Evolutionary conservation across 1,140 invertebrate genomes (phyloP).

Genomic region (Portunus trituberculatus): DNA sequence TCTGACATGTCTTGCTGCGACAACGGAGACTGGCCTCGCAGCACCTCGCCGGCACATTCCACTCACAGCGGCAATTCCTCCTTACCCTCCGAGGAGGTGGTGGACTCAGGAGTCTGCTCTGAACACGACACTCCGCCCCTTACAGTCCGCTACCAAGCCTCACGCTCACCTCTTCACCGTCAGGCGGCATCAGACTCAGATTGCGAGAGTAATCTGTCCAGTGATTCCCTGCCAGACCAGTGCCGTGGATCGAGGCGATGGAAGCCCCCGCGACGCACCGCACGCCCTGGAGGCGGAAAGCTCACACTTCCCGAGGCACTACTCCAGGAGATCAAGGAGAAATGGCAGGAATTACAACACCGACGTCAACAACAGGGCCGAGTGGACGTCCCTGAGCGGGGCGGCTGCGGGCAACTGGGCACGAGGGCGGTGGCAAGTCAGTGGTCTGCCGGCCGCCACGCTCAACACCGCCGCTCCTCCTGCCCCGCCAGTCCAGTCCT

Average conservation of each 20-base stretch:
- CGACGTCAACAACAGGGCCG: constrained; percentile 55
- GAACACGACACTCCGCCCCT: constrained; percentile 77
- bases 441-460: constrained; percentile 65
- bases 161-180: constrained; percentile 47
- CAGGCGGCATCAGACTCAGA: constrained; percentile 74
- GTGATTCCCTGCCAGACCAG: constrained; percentile 68
- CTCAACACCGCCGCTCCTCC: constrained; percentile 49
- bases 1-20: constrained; percentile 3
- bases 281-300: constrained; percentile 42
- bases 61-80: constrained; percentile 57
- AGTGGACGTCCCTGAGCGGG: constrained; percentile 47
- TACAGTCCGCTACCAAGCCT: constrained; percentile 10
- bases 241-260: constrained; percentile 21
- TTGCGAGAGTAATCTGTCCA: constrained; percentile 75
- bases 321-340: constrained; percentile 70
- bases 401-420: constrained; percentile 41
- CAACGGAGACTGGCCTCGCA: constrained; percentile 54
- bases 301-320: constrained; percentile 61
- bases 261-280: background rate
- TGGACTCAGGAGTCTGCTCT: constrained; percentile 76
- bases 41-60: constrained; percentile 52
- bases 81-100: constrained; percentile 74
- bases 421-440: constrained; percentile 44
- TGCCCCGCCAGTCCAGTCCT: constrained; percentile 61
- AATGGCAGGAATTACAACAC: constrained; percentile 70